Evolutionary conservation across 2,797 vertebrate genomes (phyloP).

Genomic region (Denticeps clupeoides): DNA sequence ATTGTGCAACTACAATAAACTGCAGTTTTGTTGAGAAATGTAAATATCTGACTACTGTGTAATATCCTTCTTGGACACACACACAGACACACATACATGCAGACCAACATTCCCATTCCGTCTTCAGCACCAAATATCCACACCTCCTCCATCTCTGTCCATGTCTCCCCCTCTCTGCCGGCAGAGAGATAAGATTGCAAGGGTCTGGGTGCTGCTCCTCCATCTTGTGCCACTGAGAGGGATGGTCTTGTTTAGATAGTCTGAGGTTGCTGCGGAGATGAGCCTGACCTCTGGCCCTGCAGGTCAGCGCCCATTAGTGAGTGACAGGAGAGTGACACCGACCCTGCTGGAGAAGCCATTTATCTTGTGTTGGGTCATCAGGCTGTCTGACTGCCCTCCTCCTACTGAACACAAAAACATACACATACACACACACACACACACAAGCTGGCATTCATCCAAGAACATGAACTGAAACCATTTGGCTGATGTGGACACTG

Average conservation of each 20-base stretch:
- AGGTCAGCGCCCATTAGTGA: slow-evolving; percentile 28
- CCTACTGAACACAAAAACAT: neutral
- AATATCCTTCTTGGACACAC: no score
- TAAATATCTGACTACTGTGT: no score
- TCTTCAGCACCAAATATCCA: neutral
- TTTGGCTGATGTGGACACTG: no score
- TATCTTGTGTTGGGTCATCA: slow-evolving; percentile 12
- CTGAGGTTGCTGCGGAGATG: slow-evolving; percentile 8
- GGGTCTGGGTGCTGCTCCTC: neutral
- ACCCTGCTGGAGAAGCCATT: slow-evolving; percentile 19
- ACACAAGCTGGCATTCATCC: neutral
- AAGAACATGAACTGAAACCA: neutral
- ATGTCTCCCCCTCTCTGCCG: neutral
- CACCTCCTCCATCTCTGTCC: neutral
- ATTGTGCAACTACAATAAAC: no score
- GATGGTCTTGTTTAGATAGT: slow-evolving; percentile 16
- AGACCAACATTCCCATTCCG: no score
- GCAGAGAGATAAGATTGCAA: neutral
- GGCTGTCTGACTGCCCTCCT: neutral
- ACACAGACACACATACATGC: no score
- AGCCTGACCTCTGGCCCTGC: slow-evolving; percentile 17
- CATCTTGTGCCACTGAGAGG: neutral
- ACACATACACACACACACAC: neutral
- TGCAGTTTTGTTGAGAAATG: no score
- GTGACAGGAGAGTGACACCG: slow-evolving; percentile 12